Percentiles rank a stretch among this genome's conserved stretches.
Evolutionary conservation across 1,140 invertebrate species (phyloP).

Genomic region (Drosophila sturtevanti): DNA sequence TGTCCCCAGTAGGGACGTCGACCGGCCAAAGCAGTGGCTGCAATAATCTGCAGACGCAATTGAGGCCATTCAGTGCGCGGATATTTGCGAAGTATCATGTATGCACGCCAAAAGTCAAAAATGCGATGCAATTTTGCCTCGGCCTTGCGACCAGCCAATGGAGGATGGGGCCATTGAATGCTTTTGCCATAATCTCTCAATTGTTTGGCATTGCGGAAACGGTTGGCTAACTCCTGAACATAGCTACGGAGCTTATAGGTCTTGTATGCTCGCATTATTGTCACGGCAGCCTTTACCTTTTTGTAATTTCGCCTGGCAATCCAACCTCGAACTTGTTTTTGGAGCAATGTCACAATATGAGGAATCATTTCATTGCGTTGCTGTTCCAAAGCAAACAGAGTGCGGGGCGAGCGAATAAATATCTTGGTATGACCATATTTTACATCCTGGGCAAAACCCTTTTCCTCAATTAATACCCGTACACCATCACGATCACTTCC

Average conservation of each 20-base stretch:
- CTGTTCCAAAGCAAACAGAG: constrained; percentile 94
- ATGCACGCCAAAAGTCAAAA: constrained; percentile 91
- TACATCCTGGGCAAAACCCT: constrained; percentile 91
- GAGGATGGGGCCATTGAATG: constrained; percentile 91
- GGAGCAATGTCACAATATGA: constrained; percentile 94
- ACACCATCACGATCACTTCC: constrained; percentile 92
- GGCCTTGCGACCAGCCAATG: constrained; percentile 86
- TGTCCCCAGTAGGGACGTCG: constrained; percentile 93
- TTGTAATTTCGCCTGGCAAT: constrained; percentile 91
- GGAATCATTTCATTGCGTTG: constrained; percentile 92
- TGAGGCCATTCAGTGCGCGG: constrained; percentile 94
- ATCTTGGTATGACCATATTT: constrained; percentile 97
- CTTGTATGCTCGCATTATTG: constrained; percentile 93
- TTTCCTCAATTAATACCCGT: constrained; percentile 91
- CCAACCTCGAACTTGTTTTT: constrained; percentile 96
- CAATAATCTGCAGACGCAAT: constrained; percentile 90
- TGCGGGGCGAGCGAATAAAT: constrained; percentile 95
- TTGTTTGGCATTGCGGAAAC: constrained; percentile 85
- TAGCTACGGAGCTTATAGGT: constrained; percentile 93
- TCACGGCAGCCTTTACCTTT: constrained; percentile 92
- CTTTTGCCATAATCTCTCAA: constrained; percentile 90
- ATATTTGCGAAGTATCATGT: constrained; percentile 92
- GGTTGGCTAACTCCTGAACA: constrained; percentile 87
- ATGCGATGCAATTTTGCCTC: constrained; percentile 83
- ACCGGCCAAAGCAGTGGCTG: constrained; percentile 89